Evolutionary conservation across 2,797 vertebrate genomes (phyloP).

Genomic region (Cygnus olor): DNA sequence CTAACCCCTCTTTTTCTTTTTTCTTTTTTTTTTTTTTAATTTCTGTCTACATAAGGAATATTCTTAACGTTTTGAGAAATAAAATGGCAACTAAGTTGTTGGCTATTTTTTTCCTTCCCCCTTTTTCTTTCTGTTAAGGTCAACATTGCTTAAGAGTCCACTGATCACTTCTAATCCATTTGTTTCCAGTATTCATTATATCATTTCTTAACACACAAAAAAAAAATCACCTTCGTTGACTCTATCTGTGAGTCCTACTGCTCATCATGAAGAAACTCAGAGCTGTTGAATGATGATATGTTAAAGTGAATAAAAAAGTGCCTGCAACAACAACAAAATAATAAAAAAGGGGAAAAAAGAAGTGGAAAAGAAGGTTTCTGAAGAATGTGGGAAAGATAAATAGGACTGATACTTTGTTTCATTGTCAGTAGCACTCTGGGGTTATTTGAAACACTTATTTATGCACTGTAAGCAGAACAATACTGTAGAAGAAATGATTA

Average conservation of each 20-base stretch:
- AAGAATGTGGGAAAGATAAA: constrained; percentile 94
- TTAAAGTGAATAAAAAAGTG: constrained; percentile 86
- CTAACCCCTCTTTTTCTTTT: not conserved
- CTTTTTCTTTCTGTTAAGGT: constrained; percentile 74
- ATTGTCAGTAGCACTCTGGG: constrained; percentile 95
- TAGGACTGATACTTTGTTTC: constrained; percentile 95
- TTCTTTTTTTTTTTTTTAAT: too few species aligned
- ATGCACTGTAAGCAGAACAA: constrained; percentile 99
- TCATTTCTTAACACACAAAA: constrained; percentile 69
- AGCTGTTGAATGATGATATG: constrained; percentile 87
- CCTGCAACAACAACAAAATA: constrained; percentile 86
- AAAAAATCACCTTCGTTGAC: constrained; percentile 76
- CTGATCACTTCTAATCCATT: constrained; percentile 43
- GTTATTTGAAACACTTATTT: constrained; percentile 98
- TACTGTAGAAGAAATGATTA: constrained; percentile 96
- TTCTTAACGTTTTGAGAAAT: not conserved
- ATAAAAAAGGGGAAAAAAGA: constrained; percentile 28
- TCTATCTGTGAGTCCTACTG: constrained; percentile 82
- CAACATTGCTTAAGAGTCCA: constrained; percentile 61
- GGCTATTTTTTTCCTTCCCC: not conserved
- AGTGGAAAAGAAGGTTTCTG: constrained; percentile 73
- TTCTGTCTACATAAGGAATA: not conserved
- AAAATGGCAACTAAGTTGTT: not conserved
- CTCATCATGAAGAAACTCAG: constrained; percentile 87
- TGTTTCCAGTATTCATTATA: constrained; percentile 47